Percentiles rank a stretch among this genome's conserved stretches.
Conservation (phyloP, 2,888 invertebrate genomes). For the Lasioglossum morio region DNA sequence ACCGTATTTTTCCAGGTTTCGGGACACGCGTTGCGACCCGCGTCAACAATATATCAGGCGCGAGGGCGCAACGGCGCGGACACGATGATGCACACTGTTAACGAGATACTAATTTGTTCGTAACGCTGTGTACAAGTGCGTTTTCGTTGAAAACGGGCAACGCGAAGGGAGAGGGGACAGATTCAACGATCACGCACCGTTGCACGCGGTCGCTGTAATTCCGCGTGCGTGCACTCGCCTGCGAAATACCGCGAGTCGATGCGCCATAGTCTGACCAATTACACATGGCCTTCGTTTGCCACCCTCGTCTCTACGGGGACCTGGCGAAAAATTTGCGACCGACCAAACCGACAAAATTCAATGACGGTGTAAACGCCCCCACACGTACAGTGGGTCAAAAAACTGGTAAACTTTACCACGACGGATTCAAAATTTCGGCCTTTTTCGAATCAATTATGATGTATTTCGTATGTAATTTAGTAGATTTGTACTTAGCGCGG, state of each 20-base stretch:
- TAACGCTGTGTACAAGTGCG: slow-evolving; percentile 14
- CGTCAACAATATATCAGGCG: slow-evolving; percentile 28
- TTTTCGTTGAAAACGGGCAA: slow-evolving; percentile 21
- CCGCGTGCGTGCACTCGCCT: slow-evolving; percentile 13
- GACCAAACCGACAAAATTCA: slow-evolving; percentile 45
- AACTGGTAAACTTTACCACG: neutral
- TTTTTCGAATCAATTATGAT: too few relatives aligned
- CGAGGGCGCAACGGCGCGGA: slow-evolving; percentile 6
- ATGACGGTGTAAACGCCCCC: slow-evolving; percentile 27
- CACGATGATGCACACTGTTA: slow-evolving; percentile 38
- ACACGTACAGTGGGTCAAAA: neutral
- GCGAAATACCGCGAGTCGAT: slow-evolving; percentile 53
- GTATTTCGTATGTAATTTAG: too few relatives aligned
- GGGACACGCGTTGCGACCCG: slow-evolving; percentile 21
- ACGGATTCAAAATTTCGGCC: too few relatives aligned
- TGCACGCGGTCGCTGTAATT: slow-evolving; percentile 42
- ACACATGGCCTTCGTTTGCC: slow-evolving; percentile 27
- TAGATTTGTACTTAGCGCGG: too few relatives aligned
- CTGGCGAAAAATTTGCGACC: slow-evolving; percentile 46
- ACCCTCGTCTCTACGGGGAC: slow-evolving; percentile 5
- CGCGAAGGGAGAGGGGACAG: neutral
- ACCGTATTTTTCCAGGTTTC: slow-evolving; percentile 36
- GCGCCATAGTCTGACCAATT: slow-evolving; percentile 67
- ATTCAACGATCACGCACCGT: slow-evolving; percentile 40
- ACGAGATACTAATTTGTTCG: slow-evolving; percentile 53